Evolutionary conservation across 2,888 invertebrate species (phyloP).

Genomic region (Amphipyra berbera): DNA sequence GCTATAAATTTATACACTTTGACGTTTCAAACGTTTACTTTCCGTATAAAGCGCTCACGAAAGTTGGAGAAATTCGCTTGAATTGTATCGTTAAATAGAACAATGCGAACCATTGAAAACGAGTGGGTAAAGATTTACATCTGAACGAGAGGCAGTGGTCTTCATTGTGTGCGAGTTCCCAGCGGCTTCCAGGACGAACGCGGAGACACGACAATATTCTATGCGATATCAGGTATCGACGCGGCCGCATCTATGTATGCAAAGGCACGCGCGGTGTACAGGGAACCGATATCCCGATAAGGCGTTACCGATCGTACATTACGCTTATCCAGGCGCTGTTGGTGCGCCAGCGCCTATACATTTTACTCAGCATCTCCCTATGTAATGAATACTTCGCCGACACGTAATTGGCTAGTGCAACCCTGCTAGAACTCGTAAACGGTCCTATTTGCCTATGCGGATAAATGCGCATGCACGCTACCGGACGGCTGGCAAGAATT

Average conservation of each 20-base stretch:
- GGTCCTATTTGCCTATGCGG: conserved; percentile 60
- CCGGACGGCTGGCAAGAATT: conserved; percentile 55
- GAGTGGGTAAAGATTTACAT: conserved; percentile 78
- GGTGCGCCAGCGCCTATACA: conserved; percentile 75
- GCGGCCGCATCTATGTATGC: conserved; percentile 75
- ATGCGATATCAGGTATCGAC: conserved; percentile 76
- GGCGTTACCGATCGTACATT: conserved; percentile 78
- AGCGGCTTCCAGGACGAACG: conserved; percentile 67
- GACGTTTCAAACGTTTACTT: conserved; percentile 59
- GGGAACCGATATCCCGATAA: conserved; percentile 80
- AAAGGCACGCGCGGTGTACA: conserved; percentile 81
- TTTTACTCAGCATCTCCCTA: conserved; percentile 72
- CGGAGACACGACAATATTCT: conserved; percentile 74
- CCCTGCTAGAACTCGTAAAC: conserved; percentile 71
- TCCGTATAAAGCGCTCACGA: conserved; percentile 66
- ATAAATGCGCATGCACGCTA: conserved; percentile 56
- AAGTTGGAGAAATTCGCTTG: conserved; percentile 73
- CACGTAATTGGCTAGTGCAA: conserved; percentile 77
- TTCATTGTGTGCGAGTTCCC: conserved; percentile 71
- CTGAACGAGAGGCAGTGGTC: conserved; percentile 71
- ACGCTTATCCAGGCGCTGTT: conserved; percentile 76
- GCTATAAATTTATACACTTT: conserved; percentile 50
- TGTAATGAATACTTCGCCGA: conserved; percentile 82
- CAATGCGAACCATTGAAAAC: conserved; percentile 77
- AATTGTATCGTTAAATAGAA: conserved; percentile 78